phyloP scores from a whole-genome alignment of 2,113 vertebrate species.

The Panurus biarmicus region DNA sequence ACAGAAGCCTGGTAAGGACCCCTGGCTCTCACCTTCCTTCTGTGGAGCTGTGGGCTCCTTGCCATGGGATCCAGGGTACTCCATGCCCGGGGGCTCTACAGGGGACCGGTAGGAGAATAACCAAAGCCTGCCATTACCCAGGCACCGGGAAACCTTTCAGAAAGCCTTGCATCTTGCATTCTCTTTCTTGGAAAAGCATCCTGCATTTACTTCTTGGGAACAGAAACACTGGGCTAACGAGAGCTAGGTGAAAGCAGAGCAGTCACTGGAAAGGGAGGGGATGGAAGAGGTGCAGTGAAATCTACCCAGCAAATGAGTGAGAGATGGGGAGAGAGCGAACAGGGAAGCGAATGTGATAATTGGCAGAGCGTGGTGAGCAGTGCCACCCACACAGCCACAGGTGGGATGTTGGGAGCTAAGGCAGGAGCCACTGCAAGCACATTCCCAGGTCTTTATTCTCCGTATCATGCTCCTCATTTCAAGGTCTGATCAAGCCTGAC shows the following conservation, averaged over 20 bases:
- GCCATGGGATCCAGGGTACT: fast-evolving
- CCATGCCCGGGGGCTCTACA: neutral
- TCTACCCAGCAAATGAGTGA: neutral
- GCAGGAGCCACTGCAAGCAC: neutral
- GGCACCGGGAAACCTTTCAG: neutral
- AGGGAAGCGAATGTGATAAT: neutral
- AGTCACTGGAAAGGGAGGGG: neutral
- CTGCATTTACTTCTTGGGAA: neutral
- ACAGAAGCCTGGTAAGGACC: neutral
- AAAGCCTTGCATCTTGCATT: neutral
- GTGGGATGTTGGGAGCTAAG: neutral
- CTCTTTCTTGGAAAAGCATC: neutral
- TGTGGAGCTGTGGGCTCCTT: neutral
- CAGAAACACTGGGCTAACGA: neutral
- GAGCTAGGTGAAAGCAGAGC: neutral
- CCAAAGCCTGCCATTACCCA: neutral
- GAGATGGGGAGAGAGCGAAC: neutral
- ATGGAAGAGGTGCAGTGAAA: neutral
- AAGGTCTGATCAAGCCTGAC: slow-evolving; percentile 38
- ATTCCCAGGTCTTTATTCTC: slow-evolving; percentile 16
- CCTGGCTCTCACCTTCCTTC: neutral
- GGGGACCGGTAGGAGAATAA: neutral
- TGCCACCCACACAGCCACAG: slow-evolving; percentile 10
- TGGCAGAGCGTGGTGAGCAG: neutral
- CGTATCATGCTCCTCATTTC: neutral